These are phyloP conservation scores for Hipparchia semele DNA, from an alignment of 2,888 invertebrate genomes.

Conservation along the genomic window DNA sequence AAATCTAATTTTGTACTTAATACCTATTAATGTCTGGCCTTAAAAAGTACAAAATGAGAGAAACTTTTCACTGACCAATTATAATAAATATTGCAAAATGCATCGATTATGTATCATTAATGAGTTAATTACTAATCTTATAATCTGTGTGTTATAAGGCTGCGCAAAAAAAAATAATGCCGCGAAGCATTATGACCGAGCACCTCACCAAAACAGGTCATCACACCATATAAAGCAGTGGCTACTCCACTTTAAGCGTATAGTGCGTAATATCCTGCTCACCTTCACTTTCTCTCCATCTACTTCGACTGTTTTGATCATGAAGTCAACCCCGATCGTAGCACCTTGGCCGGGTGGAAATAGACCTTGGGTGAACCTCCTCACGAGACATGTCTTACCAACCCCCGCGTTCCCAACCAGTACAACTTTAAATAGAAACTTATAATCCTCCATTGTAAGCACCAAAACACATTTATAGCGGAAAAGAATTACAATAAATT, in stretches of 20 bases:
- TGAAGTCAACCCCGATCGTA: conserved; percentile 99
- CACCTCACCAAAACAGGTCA: conserved; percentile 22
- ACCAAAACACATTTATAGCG: conserved; percentile 65
- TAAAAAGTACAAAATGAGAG: background rate
- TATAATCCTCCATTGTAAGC: conserved; percentile 96
- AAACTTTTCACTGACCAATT: background rate
- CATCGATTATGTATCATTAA: background rate
- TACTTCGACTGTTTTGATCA: conserved; percentile 99
- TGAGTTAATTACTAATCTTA: background rate
- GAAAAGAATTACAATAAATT: conserved; percentile 52
- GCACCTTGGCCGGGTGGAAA: conserved; percentile 99
- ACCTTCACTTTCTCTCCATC: conserved; percentile 97
- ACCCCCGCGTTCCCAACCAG: conserved; percentile 99
- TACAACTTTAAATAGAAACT: conserved; percentile 99
- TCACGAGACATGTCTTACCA: conserved; percentile 98
- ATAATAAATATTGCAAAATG: background rate
- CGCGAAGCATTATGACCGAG: background rate
- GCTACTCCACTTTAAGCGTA: conserved; percentile 7
- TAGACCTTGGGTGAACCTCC: conserved; percentile 98
- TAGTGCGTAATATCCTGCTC: conserved; percentile 47
- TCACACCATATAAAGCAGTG: conserved; percentile 1
- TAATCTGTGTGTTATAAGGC: background rate
- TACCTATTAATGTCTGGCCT: no score
- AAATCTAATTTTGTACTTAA: no score
- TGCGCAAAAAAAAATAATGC: background rate